Evolutionary conservation across 2,113 vertebrate genomes (phyloP).

Genomic region (Lagopus leucura): DNA sequence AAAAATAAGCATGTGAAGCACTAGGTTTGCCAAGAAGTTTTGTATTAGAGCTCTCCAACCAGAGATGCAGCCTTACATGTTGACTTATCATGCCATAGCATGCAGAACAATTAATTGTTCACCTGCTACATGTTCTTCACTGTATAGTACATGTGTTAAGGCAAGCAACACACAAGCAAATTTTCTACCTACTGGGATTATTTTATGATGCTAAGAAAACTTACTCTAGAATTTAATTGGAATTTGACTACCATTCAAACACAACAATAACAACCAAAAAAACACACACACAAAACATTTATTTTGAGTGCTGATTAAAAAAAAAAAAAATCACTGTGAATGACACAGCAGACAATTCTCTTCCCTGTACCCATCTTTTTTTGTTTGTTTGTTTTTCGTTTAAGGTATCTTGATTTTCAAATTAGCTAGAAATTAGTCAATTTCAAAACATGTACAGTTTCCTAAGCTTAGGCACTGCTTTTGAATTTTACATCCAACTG

Average conservation of each 20-base stretch:
- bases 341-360: neutral
- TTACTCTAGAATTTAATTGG: neutral
- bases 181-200: neutral
- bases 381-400: neutral
- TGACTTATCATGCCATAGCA: neutral
- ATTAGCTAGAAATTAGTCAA: slow-evolving; percentile 41
- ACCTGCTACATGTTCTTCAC: rapidly evolving
- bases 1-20: neutral
- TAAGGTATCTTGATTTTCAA: neutral
- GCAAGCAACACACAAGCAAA: neutral
- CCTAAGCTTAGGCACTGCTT: slow-evolving; percentile 27
- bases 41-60: neutral
- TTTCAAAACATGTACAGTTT: slow-evolving; percentile 16
- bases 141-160: neutral
- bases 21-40: neutral
- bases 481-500: slow-evolving; percentile 54
- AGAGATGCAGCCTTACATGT: neutral
- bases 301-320: neutral
- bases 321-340: neutral
- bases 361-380: neutral
- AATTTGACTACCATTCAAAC: neutral
- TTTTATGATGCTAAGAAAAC: neutral
- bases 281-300: neutral
- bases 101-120: neutral
- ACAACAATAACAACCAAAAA: neutral